phyloP scores from a whole-genome alignment of 1,140 invertebrate species.

The Macrosteles quadrilineatus region DNA sequence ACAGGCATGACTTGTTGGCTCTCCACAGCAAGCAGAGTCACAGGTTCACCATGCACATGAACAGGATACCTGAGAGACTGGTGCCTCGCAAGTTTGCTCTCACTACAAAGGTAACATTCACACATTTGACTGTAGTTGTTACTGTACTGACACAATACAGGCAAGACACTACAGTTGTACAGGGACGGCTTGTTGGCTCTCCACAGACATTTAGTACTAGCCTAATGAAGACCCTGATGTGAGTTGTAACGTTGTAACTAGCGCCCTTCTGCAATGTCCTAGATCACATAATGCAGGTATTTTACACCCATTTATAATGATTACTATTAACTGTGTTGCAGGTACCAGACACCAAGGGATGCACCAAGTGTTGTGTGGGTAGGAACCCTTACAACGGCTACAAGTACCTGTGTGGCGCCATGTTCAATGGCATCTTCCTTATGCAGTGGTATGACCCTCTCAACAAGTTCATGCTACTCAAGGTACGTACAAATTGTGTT shows the following conservation, averaged over 20 bases:
- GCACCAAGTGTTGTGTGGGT: conserved; percentile 89
- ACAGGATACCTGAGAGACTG: conserved; percentile 91
- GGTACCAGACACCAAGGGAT: conserved; percentile 95
- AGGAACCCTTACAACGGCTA: conserved; percentile 98
- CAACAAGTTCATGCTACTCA: conserved; percentile 98
- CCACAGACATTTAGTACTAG: no score
- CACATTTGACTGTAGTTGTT: no score
- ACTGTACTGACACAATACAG: no score
- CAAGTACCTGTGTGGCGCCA: conserved; percentile 94
- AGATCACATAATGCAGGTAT: no score
- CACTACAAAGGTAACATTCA: conserved; percentile 60
- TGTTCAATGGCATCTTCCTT: conserved; percentile 88
- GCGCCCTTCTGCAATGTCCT: no score
- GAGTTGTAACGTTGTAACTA: no score
- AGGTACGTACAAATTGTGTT: no score
- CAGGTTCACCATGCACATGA: conserved; percentile 88
- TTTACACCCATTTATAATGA: no score
- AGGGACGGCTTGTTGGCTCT: no score
- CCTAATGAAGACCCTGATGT: no score
- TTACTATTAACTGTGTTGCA: conserved; percentile 55
- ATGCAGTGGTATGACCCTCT: conserved; percentile 99
- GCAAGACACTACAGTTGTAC: no score
- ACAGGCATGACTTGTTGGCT: conserved; percentile 91
- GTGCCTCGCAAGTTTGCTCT: conserved; percentile 92
- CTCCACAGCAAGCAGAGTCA: conserved; percentile 83